Evolutionary conservation across 1,140 invertebrate species (phyloP).

Genomic region (Ceratina calcarata): DNA sequence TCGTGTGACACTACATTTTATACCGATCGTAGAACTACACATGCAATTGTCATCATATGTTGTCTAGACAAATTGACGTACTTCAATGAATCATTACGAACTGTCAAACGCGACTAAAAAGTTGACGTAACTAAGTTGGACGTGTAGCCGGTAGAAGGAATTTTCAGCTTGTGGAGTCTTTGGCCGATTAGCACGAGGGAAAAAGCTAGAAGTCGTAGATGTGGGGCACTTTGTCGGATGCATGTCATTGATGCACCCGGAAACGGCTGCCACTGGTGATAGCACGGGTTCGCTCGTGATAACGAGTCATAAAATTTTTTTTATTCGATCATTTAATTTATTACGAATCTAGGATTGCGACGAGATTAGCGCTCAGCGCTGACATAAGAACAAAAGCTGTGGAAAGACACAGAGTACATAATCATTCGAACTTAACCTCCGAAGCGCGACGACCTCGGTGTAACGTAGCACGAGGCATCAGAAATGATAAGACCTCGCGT

Average conservation of each 20-base stretch:
- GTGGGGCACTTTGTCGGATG: slow-evolving; percentile 36
- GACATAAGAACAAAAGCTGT: neutral
- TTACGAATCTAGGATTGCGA: too few relatives aligned
- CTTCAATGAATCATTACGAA: neutral
- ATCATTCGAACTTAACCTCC: slow-evolving; percentile 43
- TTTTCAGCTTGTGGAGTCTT: slow-evolving; percentile 45
- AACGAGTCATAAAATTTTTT: neutral
- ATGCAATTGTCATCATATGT: neutral
- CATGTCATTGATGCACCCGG: slow-evolving; percentile 18
- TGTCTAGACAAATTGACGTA: neutral
- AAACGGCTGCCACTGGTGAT: slow-evolving; percentile 1
- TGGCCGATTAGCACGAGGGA: slow-evolving; percentile 25
- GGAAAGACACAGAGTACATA: slow-evolving; percentile 34
- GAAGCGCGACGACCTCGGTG: slow-evolving; percentile 24
- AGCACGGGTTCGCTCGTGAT: neutral
- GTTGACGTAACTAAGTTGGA: neutral
- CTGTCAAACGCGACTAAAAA: too few relatives aligned
- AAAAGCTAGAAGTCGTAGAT: slow-evolving; percentile 24
- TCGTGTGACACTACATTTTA: neutral
- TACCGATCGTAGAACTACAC: neutral
- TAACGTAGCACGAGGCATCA: slow-evolving; percentile 8
- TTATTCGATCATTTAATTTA: too few relatives aligned
- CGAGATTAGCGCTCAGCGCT: neutral
- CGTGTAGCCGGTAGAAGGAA: neutral
- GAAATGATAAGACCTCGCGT: slow-evolving; percentile 24